Base-by-base conservation (phyloP, 2,113 vertebrate genomes). In the Tachysurus vachellii region DNA sequence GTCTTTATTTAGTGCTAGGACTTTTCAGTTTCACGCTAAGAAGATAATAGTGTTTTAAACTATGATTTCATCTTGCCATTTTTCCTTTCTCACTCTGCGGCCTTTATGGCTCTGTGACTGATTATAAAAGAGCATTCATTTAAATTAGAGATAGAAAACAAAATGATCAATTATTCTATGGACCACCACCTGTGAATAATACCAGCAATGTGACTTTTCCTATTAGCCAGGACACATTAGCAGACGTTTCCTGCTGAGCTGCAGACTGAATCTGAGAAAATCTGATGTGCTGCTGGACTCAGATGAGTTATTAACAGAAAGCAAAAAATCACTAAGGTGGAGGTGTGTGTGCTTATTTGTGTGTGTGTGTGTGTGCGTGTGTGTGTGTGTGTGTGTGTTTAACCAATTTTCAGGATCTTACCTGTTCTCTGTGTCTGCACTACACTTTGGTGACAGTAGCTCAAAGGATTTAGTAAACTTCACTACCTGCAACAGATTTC, bases 391-490 rank as follows among this genome's bases (percentile, higher is more conserved):
- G 61, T 17, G 26, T 79, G 77, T 80, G 79, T 42, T 80, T 59
- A 59, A 80, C 19, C 56, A 57, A 59, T 23, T 26, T 44, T 44
- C 3, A 61, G 31, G 5, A 28, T 75, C 54, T 90, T 86, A 89
- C 98, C 98, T 98, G 96, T 91, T 97, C 80, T 99, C 98, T 53
- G 96, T 91, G 91, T 99, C 98, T 26, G 97, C 97, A n/a, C 96
- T 99, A 93, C 97, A 99, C 92, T 99, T 99, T 62, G 98, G 98
- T 88, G 98, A 99, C 93, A 99, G 94, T n/a, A 99, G 89, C 91
- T 99, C 98, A 91, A 99, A 99, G 8, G 98, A 99, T 92, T 98
- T 99, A 50, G 98, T 99, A 92, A 99, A 99, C 93, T 99, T 99
- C 94, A 99, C 98, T 92, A 99, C 98, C 98, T 99, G 95, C 83